Percentiles rank a stretch among this genome's conserved stretches.
Conservation (phyloP, 2,797 vertebrate species). For the Tapirus indicus region DNA sequence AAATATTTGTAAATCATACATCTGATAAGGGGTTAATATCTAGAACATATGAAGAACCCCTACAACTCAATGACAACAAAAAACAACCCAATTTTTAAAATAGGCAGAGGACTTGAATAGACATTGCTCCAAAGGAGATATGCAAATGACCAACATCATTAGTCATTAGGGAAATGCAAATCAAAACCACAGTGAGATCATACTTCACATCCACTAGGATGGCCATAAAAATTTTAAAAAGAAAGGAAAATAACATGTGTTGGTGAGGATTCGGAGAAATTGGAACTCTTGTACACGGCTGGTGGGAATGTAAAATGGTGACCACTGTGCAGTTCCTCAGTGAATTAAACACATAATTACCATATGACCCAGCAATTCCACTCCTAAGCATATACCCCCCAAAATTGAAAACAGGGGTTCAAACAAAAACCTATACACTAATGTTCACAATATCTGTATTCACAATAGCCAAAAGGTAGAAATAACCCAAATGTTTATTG, state of each 20-base stretch:
- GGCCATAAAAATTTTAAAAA: background rate
- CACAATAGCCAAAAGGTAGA: background rate
- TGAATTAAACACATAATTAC: too few species aligned
- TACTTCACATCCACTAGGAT: background rate
- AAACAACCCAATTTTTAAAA: background rate
- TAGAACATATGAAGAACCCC: background rate
- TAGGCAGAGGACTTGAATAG: background rate
- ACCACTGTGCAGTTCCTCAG: too few species aligned
- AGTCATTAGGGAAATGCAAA: background rate
- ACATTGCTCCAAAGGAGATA: background rate
- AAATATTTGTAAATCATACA: too few species aligned
- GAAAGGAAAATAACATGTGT: background rate
- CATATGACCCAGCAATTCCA: too few species aligned
- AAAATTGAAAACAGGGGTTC: too few species aligned
- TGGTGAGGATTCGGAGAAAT: background rate
- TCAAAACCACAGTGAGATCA: background rate
- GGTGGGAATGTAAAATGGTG: background rate
- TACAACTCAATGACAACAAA: background rate
- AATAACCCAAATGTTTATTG: background rate
- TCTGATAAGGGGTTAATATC: too few species aligned
- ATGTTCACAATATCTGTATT: too few species aligned
- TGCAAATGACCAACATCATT: too few species aligned
- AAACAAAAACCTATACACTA: too few species aligned
- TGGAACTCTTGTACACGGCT: background rate
- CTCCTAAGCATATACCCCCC: too few species aligned